A percentile compares a stretch with the other conserved stretches of the same genome.
Conservation (phyloP, 1,140 invertebrate genomes). For the Brachionus angularis region DNA sequence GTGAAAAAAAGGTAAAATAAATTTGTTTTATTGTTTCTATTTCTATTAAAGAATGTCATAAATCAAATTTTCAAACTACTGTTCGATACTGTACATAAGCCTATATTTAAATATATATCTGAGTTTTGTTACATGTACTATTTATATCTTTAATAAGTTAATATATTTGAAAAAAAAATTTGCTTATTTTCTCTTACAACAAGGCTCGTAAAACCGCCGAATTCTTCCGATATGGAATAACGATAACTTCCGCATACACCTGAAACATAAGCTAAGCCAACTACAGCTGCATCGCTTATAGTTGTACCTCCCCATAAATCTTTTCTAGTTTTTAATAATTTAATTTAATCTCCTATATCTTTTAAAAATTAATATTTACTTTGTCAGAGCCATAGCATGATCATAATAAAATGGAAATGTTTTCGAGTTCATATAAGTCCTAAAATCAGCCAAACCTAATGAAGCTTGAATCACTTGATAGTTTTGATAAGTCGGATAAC, state of each 20-base stretch:
- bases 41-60: too few species aligned
- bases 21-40: too few species aligned
- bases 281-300: not conserved
- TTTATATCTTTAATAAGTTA: not conserved
- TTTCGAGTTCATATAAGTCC: conserved; percentile 27
- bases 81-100: too few species aligned
- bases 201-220: conserved; percentile 27
- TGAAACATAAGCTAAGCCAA: conserved; percentile 16
- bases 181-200: not conserved
- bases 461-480: conserved; percentile 3
- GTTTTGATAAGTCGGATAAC: conserved; percentile 1
- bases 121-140: too few species aligned
- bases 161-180: not conserved
- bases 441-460: not conserved
- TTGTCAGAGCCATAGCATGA: conserved; percentile 31
- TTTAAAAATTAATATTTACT: too few species aligned
- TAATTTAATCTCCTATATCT: not conserved
- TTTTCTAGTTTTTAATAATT: conserved; percentile 17
- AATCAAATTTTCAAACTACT: too few species aligned
- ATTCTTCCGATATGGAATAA: conserved; percentile 32
- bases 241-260: not conserved
- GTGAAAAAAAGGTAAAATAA: too few species aligned
- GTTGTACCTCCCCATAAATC: conserved; percentile 20
- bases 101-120: too few species aligned
- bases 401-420: conserved; percentile 36